These are phyloP conservation scores for Dynastes tityus DNA, from an alignment of 2,888 invertebrate species.

Conservation along the genomic window DNA sequence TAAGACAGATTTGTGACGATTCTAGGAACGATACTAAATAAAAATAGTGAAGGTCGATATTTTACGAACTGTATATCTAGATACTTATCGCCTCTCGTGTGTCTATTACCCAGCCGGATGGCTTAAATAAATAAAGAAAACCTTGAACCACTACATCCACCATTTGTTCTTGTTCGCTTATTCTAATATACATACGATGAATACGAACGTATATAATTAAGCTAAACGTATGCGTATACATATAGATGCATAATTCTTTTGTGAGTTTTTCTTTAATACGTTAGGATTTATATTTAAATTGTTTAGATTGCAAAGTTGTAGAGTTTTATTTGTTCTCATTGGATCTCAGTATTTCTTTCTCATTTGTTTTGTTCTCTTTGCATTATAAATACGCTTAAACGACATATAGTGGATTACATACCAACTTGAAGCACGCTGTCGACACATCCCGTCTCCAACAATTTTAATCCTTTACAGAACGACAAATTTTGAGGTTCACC, in stretches of 20 bases:
- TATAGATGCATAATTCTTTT: not conserved
- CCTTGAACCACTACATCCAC: slow-evolving; percentile 38
- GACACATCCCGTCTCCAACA: slow-evolving; percentile 87
- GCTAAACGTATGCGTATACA: not conserved
- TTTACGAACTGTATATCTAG: slow-evolving; percentile 20
- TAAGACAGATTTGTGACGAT: not conserved
- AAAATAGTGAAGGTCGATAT: slow-evolving; percentile 13
- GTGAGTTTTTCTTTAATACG: no score
- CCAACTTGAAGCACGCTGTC: slow-evolving; percentile 92
- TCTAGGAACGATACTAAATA: slow-evolving; percentile 15
- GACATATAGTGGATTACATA: slow-evolving; percentile 72
- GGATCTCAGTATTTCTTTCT: not conserved
- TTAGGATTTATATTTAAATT: not conserved
- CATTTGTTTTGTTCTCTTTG: not conserved
- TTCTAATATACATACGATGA: slow-evolving; percentile 5
- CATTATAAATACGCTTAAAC: not conserved
- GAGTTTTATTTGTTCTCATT: not conserved
- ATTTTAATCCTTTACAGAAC: slow-evolving; percentile 89
- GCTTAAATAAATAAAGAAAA: slow-evolving; percentile 44
- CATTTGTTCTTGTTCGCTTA: slow-evolving; percentile 32
- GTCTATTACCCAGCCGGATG: slow-evolving; percentile 25
- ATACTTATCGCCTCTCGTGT: slow-evolving; percentile 33
- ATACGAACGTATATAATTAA: not conserved
- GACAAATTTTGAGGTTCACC: slow-evolving; percentile 87
- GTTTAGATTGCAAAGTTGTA: not conserved